Evolutionary conservation across 2,113 vertebrate genomes (phyloP), one percentile per base, ranked within the genome.

Genomic region (Dunckerocampus dactyliophorus): DNA sequence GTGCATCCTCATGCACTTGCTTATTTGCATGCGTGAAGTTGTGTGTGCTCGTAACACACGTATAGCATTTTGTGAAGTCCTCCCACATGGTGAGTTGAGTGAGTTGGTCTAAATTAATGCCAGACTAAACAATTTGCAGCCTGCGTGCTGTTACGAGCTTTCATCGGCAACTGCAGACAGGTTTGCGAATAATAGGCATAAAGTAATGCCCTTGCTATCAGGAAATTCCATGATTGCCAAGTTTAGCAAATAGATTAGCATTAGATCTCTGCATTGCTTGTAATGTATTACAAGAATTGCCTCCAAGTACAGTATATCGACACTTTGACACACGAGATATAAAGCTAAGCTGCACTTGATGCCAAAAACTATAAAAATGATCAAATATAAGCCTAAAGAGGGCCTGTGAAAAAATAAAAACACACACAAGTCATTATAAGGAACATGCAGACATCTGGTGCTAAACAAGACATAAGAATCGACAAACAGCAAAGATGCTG

Each of bases 141-240:
- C 75, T 84, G 76, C 59, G 79, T 80, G 80, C 73, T 79, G 82
- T 85, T 83, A 75, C 82, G 54, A 69, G 72, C 77, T 86, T 88
- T 80, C 80, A 75, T 76, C 71, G 19, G 79, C 78, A 87, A 86
- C 85, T 87, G 77, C 76, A 80, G 84, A 89, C 82, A 87, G 87
- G 85, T 77, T 88, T 87, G 85, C 88, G 83, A 88, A 85, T 88
- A 91, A 89, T 80, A 84, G 83, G 72, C 58, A 64, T 85, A 83
- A 85, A 82, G 61, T 77, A 74, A 75, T 64, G 76, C 48, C 73
- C 77, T 63, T 63, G 75, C 78, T 75, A 87, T 85, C 80, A 78
- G 73, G 69, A 83, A 84, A 78, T 69, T 79, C 79, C 82, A 78
- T 85, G 84, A 87, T 87, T 87, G 72, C 58, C 20, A 19, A 68